Evolutionary conservation across 2,113 vertebrate species (phyloP).

Genomic region (Serinus canaria): DNA sequence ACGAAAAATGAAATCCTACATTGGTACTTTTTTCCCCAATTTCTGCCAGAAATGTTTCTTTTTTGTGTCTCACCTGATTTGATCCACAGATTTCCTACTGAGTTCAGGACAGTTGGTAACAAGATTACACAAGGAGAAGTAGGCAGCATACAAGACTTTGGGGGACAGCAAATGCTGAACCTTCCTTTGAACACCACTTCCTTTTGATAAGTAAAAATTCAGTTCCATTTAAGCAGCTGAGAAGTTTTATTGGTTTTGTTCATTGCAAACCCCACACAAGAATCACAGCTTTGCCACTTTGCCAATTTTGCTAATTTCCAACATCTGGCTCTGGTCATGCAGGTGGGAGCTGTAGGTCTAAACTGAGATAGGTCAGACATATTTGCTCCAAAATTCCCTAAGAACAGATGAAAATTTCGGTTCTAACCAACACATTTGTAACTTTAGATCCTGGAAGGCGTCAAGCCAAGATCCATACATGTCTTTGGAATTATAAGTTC

Average conservation of each 20-base stretch:
- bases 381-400: neutral
- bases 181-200: neutral
- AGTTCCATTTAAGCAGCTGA: neutral
- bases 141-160: neutral
- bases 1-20: neutral
- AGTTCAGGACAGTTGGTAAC: neutral
- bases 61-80: neutral
- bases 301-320: neutral
- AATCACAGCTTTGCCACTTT: neutral
- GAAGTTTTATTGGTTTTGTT: neutral
- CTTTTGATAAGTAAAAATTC: neutral
- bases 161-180: neutral
- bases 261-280: neutral
- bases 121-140: neutral
- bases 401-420: neutral
- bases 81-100: neutral
- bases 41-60: neutral
- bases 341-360: neutral
- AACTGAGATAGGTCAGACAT: neutral
- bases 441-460: neutral
- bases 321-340: neutral
- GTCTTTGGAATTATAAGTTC: neutral
- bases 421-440: neutral
- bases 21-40: accelerated
- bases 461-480: neutral